Evolutionary conservation across 2,888 invertebrate genomes (phyloP), one percentile per base, ranked within the genome.

Genomic region (Ectemnius lituratus): DNA sequence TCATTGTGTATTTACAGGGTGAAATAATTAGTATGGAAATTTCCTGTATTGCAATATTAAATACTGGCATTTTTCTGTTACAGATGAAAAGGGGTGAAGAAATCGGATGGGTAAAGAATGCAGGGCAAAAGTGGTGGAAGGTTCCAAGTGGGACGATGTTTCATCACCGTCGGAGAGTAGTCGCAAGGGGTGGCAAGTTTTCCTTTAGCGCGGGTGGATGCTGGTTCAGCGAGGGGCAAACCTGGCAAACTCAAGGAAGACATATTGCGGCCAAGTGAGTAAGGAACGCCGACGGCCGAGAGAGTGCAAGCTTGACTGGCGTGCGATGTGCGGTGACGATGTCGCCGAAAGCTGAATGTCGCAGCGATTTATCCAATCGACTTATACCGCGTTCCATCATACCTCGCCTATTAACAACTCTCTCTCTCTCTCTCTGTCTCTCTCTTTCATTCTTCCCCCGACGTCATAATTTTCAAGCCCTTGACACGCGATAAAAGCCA

Each of bases 351-450:
- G 82, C 81, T 75, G 79, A 85, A 83, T 82, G 81, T 76, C 70
- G 73, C 67, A 79, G 73, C 83, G 84, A 88, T 89, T 87, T 88
- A 88, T 88, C 79, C 84, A 81, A 79, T 82, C 72, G 70, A 70
- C 70, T 81, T 75, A 78, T 83, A 58, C 70, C 67, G 28, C 72
- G 58, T 62, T 66, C 70, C 67, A 63, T 73, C 72, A 46, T 37
- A 72, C 67, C 74, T 65, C 62, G 23, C 20, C 28, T 37, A 16
- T 62, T 27, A 47, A 8, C 67, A 8, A 18, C 11, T 16, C 2
- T 47, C 20, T 28, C 23, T 27, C 45, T 11, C 47, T 23, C 56
- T 13, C 27, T 11, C 11, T 14, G 1, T 37, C 23, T 27, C 45
- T 8, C 47, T n/a, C 57, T 13, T 18, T 11, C 6, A 14, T 27